Conservation (phyloP, 2,888 invertebrate species). For the Protonemura montana region DNA sequence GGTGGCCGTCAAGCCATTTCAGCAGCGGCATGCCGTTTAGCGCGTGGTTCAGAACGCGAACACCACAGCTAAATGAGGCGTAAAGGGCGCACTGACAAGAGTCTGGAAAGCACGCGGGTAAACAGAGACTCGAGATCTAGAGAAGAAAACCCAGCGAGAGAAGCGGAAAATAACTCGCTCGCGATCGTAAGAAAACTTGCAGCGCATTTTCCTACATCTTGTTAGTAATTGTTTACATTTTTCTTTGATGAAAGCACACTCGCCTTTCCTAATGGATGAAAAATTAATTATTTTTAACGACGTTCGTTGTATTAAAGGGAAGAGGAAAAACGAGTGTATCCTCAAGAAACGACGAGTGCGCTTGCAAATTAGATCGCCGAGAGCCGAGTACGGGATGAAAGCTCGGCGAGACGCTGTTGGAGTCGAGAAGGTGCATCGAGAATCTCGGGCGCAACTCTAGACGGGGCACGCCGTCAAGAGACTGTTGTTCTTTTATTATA, state of each 20-base stretch:
- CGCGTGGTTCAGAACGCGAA: background rate
- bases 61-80: background rate
- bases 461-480: too few species aligned
- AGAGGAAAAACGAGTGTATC: background rate
- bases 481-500: too few species aligned
- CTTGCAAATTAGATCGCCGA: background rate
- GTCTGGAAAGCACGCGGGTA: background rate
- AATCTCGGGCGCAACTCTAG: too few species aligned
- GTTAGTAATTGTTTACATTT: background rate
- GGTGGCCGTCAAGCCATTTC: too few species aligned
- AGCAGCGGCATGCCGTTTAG: background rate
- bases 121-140: background rate
- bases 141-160: background rate
- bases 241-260: background rate
- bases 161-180: background rate
- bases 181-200: background rate
- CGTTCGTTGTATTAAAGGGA: background rate
- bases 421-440: too few species aligned
- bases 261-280: background rate
- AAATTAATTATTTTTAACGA: constrained; percentile 25
- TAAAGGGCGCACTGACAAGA: background rate
- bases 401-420: too few species aligned
- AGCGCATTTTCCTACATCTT: background rate
- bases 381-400: too few species aligned
- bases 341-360: background rate